These are phyloP conservation scores for Erythrocebus patas DNA, from an alignment of 2,113 vertebrate species.

Conservation along the genomic window DNA sequence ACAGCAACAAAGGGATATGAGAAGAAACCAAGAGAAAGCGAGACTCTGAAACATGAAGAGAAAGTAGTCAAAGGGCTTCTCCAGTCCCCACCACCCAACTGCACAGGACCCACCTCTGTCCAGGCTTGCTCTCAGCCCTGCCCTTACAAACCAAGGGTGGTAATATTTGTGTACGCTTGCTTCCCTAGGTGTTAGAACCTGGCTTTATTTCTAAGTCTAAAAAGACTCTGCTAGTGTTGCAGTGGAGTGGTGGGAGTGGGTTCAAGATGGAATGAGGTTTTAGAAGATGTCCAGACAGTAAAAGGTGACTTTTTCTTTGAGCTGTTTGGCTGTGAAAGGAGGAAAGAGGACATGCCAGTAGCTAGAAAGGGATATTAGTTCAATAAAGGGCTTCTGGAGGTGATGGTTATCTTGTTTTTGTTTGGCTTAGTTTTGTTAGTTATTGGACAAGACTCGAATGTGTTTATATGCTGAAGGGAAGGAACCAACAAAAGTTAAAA, in stretches of 20 bases:
- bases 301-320: neutral
- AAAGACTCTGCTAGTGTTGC: neutral
- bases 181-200: neutral
- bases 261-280: neutral
- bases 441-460: neutral
- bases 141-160: neutral
- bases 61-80: neutral
- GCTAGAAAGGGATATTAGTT: neutral
- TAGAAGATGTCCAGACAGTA: neutral
- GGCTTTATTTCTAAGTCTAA: neutral
- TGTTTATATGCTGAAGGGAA: neutral
- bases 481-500: neutral
- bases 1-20: neutral
- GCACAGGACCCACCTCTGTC: neutral
- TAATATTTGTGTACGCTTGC: no score
- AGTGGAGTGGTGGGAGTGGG: neutral
- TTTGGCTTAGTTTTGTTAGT: neutral
- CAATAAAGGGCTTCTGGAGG: neutral
- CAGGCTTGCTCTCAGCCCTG: no score
- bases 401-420: neutral
- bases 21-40: neutral
- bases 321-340: neutral
- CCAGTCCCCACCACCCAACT: neutral
- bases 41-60: neutral
- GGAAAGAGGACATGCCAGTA: neutral